These are phyloP conservation scores for Hydraecia micacea DNA, from an alignment of 2,888 invertebrate genomes.

Conservation along the genomic window DNA sequence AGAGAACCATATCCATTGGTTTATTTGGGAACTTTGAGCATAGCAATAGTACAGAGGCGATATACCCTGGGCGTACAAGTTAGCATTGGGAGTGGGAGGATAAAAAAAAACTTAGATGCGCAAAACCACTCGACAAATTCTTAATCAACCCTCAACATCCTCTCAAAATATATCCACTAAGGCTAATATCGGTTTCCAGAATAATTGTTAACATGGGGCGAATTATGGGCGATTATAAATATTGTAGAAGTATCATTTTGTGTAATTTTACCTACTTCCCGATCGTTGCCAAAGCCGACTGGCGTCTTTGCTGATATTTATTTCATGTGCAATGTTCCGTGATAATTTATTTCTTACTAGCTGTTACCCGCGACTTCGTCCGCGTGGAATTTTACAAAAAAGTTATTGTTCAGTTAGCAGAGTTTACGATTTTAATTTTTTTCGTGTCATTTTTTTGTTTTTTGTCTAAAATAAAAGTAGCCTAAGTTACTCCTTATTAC, in stretches of 20 bases:
- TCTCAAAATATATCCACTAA: background rate
- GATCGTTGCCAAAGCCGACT: slow-evolving; percentile 30
- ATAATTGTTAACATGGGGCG: background rate
- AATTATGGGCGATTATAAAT: slow-evolving; percentile 15
- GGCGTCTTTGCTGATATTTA: slow-evolving; percentile 24
- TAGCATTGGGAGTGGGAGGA: too few relatives aligned
- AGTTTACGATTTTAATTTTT: too few relatives aligned
- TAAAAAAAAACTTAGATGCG: background rate
- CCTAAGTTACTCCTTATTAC: too few relatives aligned
- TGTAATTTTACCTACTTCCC: slow-evolving; percentile 5
- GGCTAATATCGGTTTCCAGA: background rate
- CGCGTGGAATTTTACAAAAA: too few relatives aligned
- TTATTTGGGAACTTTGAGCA: background rate
- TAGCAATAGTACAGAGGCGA: background rate
- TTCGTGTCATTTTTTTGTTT: too few relatives aligned
- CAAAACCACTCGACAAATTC: background rate
- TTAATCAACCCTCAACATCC: background rate
- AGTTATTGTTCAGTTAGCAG: too few relatives aligned
- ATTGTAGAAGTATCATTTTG: slow-evolving; percentile 2
- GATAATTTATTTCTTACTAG: slow-evolving; percentile 34
- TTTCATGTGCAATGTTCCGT: slow-evolving; percentile 34
- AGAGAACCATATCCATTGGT: background rate
- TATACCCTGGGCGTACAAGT: background rate
- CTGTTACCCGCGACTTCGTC: too few relatives aligned
- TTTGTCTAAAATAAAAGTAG: too few relatives aligned